These are phyloP conservation scores for Eueides isabella DNA, from an alignment of 1,140 invertebrate species.

Conservation along the genomic window DNA sequence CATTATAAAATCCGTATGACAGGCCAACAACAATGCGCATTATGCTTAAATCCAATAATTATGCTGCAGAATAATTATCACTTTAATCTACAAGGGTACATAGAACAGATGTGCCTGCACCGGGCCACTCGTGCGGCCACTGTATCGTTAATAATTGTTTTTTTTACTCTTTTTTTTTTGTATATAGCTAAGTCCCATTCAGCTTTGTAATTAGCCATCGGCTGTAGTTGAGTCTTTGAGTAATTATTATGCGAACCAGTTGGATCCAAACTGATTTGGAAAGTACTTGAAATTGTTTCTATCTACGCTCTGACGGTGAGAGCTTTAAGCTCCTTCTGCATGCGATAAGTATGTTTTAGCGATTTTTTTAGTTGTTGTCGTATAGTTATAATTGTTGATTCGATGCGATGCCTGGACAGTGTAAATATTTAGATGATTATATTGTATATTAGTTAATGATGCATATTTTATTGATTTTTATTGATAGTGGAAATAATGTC, in stretches of 20 bases:
- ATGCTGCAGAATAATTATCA: conserved; percentile 78
- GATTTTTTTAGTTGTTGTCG: not conserved
- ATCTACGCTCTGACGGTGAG: conserved; percentile 21
- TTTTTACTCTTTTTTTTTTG: conserved; percentile 64
- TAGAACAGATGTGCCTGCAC: conserved; percentile 77
- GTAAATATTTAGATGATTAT: too few relatives aligned
- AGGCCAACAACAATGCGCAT: conserved; percentile 46
- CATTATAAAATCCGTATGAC: conserved; percentile 19
- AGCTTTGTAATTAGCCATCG: conserved; percentile 79
- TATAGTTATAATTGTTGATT: not conserved
- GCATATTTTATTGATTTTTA: too few relatives aligned
- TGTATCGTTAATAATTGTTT: conserved; percentile 79
- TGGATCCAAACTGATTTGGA: conserved; percentile 49
- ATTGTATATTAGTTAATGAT: too few relatives aligned
- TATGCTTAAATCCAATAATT: conserved; percentile 76
- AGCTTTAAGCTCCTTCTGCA: conserved; percentile 7
- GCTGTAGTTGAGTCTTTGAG: conserved; percentile 69
- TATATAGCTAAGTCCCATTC: conserved; percentile 68
- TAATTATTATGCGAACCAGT: conserved; percentile 70
- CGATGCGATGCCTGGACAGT: not conserved
- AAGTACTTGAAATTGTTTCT: conserved; percentile 49
- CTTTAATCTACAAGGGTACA: conserved; percentile 68
- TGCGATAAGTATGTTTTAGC: conserved; percentile 1
- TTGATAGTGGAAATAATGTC: too few relatives aligned
- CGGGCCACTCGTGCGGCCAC: conserved; percentile 73